Evolutionary conservation across 2,113 vertebrate genomes (phyloP).

Genomic region (Prinia subflava): DNA sequence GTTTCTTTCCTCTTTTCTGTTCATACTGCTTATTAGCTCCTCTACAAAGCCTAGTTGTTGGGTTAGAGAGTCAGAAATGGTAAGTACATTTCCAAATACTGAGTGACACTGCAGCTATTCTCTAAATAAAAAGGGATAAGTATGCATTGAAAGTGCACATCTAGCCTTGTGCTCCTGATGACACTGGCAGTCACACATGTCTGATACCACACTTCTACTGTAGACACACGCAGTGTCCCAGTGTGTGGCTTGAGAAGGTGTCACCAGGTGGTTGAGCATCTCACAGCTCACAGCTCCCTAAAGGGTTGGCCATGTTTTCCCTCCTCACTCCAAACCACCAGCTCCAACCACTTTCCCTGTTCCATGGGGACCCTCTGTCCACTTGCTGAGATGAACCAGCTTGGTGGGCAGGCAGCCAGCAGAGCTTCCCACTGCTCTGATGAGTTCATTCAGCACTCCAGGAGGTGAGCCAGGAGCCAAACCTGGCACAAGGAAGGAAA

Average conservation of each 20-base stretch:
- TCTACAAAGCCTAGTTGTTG: background rate
- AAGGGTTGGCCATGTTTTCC: accelerated
- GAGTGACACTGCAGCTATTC: background rate
- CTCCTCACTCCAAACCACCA: background rate
- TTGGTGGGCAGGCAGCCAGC: background rate
- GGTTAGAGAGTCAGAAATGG: background rate
- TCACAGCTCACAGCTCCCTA: background rate
- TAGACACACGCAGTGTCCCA: background rate
- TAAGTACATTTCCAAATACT: background rate
- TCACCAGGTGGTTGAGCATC: background rate
- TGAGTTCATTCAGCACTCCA: background rate
- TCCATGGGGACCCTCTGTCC: background rate
- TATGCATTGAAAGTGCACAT: background rate
- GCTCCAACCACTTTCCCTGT: background rate
- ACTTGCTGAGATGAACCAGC: background rate
- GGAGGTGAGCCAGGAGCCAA: background rate
- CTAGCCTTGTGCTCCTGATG: background rate
- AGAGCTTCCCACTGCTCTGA: background rate
- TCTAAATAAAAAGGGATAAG: background rate
- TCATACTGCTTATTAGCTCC: background rate
- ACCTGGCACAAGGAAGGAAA: background rate
- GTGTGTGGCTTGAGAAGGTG: background rate
- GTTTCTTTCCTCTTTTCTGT: background rate
- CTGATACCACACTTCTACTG: background rate
- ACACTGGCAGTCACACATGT: background rate